Percentiles rank a stretch among this genome's conserved stretches.
phyloP scores from a whole-genome alignment of 2,113 vertebrate species.

The Alectura lathami region DNA sequence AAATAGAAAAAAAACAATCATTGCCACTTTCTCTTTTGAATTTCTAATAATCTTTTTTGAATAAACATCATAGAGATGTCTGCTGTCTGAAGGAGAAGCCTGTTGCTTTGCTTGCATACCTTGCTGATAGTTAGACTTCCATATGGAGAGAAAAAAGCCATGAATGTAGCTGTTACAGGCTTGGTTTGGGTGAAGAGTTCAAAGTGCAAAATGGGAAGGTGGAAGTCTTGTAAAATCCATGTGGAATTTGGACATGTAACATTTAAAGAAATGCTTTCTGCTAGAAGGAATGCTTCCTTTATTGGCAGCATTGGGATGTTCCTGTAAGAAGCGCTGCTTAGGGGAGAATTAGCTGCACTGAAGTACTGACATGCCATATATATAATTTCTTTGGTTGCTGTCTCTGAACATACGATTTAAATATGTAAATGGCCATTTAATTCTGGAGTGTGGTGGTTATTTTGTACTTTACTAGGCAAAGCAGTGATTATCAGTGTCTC shows the following conservation, averaged over 20 bases:
- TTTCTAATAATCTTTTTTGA: conserved; percentile 18
- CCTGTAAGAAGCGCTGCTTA: neutral
- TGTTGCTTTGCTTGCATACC: neutral
- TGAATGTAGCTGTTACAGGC: neutral
- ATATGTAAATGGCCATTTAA: neutral
- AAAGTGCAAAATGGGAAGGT: neutral
- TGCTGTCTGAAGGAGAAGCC: neutral
- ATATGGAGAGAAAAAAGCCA: neutral
- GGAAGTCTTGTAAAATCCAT: neutral
- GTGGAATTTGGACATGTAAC: neutral
- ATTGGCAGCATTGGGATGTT: neutral
- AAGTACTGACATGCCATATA: neutral
- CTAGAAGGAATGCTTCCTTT: neutral
- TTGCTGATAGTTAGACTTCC: neutral
- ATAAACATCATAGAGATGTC: neutral
- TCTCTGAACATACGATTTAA: neutral
- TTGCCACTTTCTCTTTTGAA: conserved; percentile 1
- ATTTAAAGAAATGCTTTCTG: neutral
- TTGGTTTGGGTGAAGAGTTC: neutral
- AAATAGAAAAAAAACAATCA: neutral
- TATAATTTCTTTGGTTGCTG: neutral
- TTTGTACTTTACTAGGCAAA: neutral
- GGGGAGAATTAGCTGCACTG: neutral
- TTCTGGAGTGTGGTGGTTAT: neutral
- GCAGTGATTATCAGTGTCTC: neutral